Base-by-base conservation (phyloP, 2,797 vertebrate species). In the Danionella dracula region DNA sequence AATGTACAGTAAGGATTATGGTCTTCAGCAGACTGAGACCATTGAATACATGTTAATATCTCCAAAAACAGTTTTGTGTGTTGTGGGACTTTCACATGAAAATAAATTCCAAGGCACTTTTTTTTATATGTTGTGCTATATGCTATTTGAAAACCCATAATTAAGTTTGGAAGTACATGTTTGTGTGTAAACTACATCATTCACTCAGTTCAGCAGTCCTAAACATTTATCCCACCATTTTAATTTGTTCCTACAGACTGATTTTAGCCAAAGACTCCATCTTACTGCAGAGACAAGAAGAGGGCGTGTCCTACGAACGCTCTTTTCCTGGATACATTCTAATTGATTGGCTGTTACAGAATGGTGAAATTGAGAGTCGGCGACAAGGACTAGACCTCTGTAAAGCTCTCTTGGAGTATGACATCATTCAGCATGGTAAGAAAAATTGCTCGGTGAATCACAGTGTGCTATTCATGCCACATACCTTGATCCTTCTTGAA, bases 341-440 rank as follows among this genome's bases (percentile, higher is more conserved):
- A 72, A 81, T 94, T 0, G 91, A 94, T 81, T 95, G 93, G 92
- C 85, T 95, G 9, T 48, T 93, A 20, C 88, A 91, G 73, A 92
- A 92, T 4, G 87, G 89, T 58, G 91, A 95, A 70, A 85, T 76
- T 1, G 85, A 87, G 54, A 89, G 79, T 79, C 79, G 92, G 32
- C 74, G 87, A 31, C 88, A 83, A 7, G 93, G 89, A 0, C 76
- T 90, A 67, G 90, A 91, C 48, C 79, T 94, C 70, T 92, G 91
- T 41, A 82, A 79, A 1, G 82, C 84, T 0, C 79, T 95, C 75
- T 83, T 93, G 70, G 91, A 93, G 73, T 85, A 94, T 1, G 91
- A 90, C 45, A 93, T 95, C 76, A 88, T 94, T 71, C 91, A 93
- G 74, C 93, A 94, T 0, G 90, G 93, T 93, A 82, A 85, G 87